Percentiles rank a stretch among this genome's conserved stretches.
Evolutionary conservation across 1,140 invertebrate species (phyloP).

Genomic region (Meloidogyne hapla): DNA sequence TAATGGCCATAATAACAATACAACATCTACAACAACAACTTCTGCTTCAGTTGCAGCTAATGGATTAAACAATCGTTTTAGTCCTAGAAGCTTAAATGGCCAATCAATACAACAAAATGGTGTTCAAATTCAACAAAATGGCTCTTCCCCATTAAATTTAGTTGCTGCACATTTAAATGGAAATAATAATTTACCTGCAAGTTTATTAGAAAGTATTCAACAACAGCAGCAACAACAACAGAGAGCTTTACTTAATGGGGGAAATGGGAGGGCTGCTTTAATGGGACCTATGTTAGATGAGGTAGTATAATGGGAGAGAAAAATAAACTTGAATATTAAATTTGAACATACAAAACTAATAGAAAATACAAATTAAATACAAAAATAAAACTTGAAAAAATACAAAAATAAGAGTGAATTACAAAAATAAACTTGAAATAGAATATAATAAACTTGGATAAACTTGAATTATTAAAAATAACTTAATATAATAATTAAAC

Average conservation of each 20-base stretch:
- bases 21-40: slow-evolving; percentile 12
- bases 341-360: too few relatives aligned
- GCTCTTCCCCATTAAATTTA: slow-evolving; percentile 15
- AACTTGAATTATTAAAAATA: too few relatives aligned
- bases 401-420: neutral
- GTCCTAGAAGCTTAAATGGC: slow-evolving; percentile 9
- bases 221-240: slow-evolving; percentile 25
- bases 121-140: neutral
- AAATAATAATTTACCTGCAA: slow-evolving; percentile 1
- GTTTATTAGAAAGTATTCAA: slow-evolving; percentile 19
- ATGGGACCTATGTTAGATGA: slow-evolving; percentile 19
- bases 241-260: slow-evolving; percentile 36
- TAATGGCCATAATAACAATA: slow-evolving; percentile 7
- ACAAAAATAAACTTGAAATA: neutral
- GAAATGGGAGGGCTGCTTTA: slow-evolving; percentile 17
- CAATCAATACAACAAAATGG: neutral
- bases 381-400: too few relatives aligned
- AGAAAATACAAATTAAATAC: too few relatives aligned
- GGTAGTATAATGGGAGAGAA: slow-evolving; percentile 44
- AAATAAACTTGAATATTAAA: too few relatives aligned
- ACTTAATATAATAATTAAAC: neutral
- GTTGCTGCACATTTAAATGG: slow-evolving; percentile 14
- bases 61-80: slow-evolving; percentile 23
- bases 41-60: neutral
- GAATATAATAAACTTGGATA: neutral